Base-by-base conservation (phyloP, 2,797 vertebrate species). In the Dendrocincla tyrannina region DNA sequence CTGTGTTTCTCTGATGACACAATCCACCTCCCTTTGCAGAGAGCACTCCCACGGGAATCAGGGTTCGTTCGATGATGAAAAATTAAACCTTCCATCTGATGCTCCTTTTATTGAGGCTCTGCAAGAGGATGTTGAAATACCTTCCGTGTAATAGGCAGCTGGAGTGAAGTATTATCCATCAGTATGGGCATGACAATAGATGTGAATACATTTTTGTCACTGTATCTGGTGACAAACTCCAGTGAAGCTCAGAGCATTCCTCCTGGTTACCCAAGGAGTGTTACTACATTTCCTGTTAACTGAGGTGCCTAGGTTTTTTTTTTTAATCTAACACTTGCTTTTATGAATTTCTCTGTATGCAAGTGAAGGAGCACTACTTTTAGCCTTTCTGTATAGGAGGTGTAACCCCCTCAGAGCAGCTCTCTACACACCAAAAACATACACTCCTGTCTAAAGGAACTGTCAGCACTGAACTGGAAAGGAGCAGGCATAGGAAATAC, bases 1-100 rank as follows among this genome's bases (percentile, higher is more conserved):
- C 84, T 83, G 64, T 10, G 0, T 80, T 89, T 74, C 72, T 92
- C 84, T 86, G 91, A 66, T 83, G 92, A 74, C 67, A 85, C 62
- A 79, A 84, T 93, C 50, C 47, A 82, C 92, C 92, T 96, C 69
- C 84, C 67, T 94, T 94, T 69, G 85, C 92, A 89, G 77, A 76
- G 67, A 70, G 83, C 17, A 5, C 70, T 95, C 95, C 88, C 2
- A 0, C 0, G 7, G 83, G 95, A 94, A 85, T 90, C 74, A 8
- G 62, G 44, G 69, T 93, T 90, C 3, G 1, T 55, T 35, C 5
- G 9, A 37, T 84, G 94, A 86, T 94, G 94, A 95, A 95, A 96
- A 97, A 95, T 93, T 94, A 97, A 97, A 88, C 80, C 77, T 90
- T 93, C 80, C 2, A 0, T 90, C 94, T 94, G 95, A 90, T 94